Conservation (phyloP, 2,113 vertebrate genomes). For the Climacteris rufus region DNA sequence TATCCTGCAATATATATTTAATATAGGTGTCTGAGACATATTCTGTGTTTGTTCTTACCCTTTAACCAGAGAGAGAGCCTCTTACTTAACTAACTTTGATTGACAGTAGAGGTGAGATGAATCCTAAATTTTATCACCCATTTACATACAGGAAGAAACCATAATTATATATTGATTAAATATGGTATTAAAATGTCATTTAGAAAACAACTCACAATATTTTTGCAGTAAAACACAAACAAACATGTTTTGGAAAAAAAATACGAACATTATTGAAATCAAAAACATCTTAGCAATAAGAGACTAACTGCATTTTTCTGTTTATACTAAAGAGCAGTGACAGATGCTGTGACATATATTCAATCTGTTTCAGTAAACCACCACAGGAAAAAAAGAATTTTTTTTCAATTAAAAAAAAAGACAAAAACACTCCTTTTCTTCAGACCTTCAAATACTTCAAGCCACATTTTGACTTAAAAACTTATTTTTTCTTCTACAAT, state of each 20-base stretch:
- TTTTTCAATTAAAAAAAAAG: background rate
- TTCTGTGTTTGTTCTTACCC: background rate
- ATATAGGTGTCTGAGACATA: background rate
- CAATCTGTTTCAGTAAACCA: slow-evolving; percentile 23
- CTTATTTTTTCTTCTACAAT: background rate
- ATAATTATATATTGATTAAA: background rate
- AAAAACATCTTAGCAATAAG: background rate
- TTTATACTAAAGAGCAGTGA: background rate
- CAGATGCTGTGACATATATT: slow-evolving; percentile 25
- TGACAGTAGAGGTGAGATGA: background rate
- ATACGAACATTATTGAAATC: background rate
- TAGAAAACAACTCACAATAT: background rate
- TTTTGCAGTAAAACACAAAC: background rate
- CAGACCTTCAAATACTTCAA: background rate
- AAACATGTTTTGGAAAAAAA: background rate
- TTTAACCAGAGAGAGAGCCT: background rate
- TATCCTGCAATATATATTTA: background rate
- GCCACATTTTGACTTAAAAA: background rate
- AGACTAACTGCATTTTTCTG: background rate
- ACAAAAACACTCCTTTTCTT: background rate
- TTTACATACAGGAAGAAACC: background rate
- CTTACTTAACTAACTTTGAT: background rate
- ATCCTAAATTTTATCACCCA: background rate
- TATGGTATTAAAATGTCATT: background rate
- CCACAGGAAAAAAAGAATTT: background rate